Evolutionary conservation across 2,797 vertebrate species (phyloP).

Genomic region (Corythornis leucogaster): DNA sequence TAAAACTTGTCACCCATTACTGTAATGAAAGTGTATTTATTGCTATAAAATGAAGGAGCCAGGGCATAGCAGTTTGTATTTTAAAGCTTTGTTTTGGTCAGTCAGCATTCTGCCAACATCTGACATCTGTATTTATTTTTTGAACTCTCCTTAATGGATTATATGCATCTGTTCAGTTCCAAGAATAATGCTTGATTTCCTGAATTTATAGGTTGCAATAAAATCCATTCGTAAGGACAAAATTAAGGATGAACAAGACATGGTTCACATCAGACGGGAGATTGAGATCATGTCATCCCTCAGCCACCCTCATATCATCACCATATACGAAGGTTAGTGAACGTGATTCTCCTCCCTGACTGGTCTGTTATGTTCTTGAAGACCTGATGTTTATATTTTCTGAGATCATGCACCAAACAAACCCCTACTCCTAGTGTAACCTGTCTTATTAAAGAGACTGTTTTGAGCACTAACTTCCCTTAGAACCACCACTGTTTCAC

Average conservation of each 20-base stretch:
- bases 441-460: background rate
- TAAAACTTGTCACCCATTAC: slow-evolving; percentile 29
- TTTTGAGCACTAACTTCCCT: background rate
- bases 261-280: slow-evolving; percentile 89
- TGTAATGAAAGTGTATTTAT: slow-evolving; percentile 31
- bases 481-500: background rate
- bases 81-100: slow-evolving; percentile 65
- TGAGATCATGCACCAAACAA: slow-evolving; percentile 16
- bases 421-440: background rate
- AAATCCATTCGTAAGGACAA: slow-evolving; percentile 93
- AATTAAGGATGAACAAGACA: slow-evolving; percentile 92
- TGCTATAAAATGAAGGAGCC: slow-evolving; percentile 36
- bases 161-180: slow-evolving; percentile 77
- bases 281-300: slow-evolving; percentile 94
- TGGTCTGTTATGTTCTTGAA: slow-evolving; percentile 56
- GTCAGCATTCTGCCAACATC: slow-evolving; percentile 70
- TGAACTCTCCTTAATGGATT: slow-evolving; percentile 70
- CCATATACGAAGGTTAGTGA: slow-evolving; percentile 91
- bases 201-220: slow-evolving; percentile 90
- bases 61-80: slow-evolving; percentile 37
- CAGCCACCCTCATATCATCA: slow-evolving; percentile 91
- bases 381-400: slow-evolving; percentile 47
- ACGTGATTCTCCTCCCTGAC: slow-evolving; percentile 23
- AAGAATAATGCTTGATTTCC: slow-evolving; percentile 82
- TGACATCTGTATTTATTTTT: slow-evolving; percentile 82